These are phyloP conservation scores for Shargacucullia verbasci DNA, from an alignment of 2,888 invertebrate species.

Conservation along the genomic window DNA sequence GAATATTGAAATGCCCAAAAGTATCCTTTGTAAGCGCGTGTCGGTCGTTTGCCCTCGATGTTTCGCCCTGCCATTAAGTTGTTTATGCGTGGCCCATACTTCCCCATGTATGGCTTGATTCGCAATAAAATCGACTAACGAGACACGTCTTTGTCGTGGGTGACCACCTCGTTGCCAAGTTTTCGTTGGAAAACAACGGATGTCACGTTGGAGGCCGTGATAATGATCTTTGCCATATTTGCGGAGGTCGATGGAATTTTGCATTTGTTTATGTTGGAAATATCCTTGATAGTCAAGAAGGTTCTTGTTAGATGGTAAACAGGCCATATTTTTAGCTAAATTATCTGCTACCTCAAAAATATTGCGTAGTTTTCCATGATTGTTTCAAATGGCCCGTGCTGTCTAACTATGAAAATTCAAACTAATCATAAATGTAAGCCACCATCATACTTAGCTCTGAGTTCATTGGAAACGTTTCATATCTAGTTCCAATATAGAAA, in stretches of 20 bases:
- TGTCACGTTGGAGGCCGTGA: constrained; percentile 76
- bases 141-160: constrained; percentile 80
- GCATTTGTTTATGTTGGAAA: constrained; percentile 61
- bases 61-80: constrained; percentile 67
- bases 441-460: constrained; percentile 21
- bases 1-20: constrained; percentile 46
- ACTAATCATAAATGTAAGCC: constrained; percentile 36
- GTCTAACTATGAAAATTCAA: constrained; percentile 21
- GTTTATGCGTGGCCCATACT: constrained; percentile 66
- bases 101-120: constrained; percentile 72
- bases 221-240: constrained; percentile 71
- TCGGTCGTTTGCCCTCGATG: constrained; percentile 65
- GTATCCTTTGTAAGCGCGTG: constrained; percentile 54
- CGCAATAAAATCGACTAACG: constrained; percentile 73
- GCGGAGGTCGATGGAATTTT: constrained; percentile 60
- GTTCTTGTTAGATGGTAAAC: constrained; percentile 31
- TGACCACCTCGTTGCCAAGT: constrained; percentile 71
- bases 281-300: constrained; percentile 36
- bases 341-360: constrained; percentile 9
- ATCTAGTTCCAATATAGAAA: constrained; percentile 56
- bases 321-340: constrained; percentile 20
- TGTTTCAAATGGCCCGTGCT: constrained; percentile 18
- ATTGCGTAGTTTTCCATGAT: constrained; percentile 16
- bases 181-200: constrained; percentile 74
- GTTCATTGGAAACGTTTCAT: constrained; percentile 44